These are phyloP conservation scores for Orientallactaga bullata DNA, from an alignment of 2,113 vertebrate genomes.

Conservation along the genomic window DNA sequence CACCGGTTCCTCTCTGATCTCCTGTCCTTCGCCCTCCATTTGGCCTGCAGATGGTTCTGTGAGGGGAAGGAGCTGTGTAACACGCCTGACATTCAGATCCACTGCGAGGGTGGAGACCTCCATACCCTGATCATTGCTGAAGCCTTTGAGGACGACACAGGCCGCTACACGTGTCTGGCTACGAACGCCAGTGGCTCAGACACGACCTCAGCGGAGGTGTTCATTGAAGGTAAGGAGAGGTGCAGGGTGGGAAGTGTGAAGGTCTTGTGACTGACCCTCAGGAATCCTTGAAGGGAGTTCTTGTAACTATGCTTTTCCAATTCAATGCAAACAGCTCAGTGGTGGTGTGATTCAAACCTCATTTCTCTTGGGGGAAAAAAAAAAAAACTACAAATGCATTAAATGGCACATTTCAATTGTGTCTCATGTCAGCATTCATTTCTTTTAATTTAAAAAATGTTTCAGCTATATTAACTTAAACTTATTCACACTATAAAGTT, in stretches of 20 bases:
- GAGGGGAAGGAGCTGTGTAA: constrained; percentile 95
- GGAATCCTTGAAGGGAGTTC: fast-evolving
- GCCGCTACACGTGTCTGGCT: constrained; percentile 97
- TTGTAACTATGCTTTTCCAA: not conserved
- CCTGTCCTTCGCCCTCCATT: constrained; percentile 70
- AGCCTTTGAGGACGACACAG: constrained; percentile 99
- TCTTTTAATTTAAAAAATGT: constrained; percentile 4
- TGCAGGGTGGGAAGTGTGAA: fast-evolving
- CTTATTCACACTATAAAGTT: constrained; percentile 8
- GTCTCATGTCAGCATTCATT: constrained; percentile 28
- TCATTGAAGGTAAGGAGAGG: constrained; percentile 94
- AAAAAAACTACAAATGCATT: not conserved
- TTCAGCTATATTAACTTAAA: constrained; percentile 14
- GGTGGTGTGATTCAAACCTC: not conserved
- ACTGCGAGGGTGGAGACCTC: constrained; percentile 90
- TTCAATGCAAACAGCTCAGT: not conserved
- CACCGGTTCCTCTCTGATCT: constrained; percentile 24
- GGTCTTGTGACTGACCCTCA: not conserved
- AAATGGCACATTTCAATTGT: not conserved
- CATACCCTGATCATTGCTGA: constrained; percentile 96
- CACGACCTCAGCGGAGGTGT: constrained; percentile 97
- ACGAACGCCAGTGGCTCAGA: constrained; percentile 95
- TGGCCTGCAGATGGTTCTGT: constrained; percentile 96
- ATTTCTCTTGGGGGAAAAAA: not conserved
- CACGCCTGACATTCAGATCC: constrained; percentile 96